Evolutionary conservation across 2,888 invertebrate species (phyloP).

Genomic region (Tiliacea citrago): DNA sequence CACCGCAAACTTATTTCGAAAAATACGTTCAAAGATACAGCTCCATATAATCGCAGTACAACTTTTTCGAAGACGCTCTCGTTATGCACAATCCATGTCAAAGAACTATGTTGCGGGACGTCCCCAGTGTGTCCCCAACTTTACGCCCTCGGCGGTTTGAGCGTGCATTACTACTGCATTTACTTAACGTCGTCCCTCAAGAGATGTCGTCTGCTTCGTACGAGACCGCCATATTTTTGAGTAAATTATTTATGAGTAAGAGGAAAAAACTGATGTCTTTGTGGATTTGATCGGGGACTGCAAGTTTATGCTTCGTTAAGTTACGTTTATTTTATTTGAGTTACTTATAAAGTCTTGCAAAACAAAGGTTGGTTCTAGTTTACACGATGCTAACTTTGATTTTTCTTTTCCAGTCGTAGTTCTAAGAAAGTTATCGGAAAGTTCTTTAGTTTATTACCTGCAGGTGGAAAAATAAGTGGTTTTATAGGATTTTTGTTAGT

Average conservation of each 20-base stretch:
- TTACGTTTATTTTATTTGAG: background rate
- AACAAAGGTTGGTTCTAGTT: background rate
- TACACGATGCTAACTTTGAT: background rate
- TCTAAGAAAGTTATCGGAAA: conserved; percentile 9
- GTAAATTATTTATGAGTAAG: conserved; percentile 49
- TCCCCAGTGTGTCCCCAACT: conserved; percentile 55
- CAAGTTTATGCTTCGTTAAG: background rate
- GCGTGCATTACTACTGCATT: conserved; percentile 59
- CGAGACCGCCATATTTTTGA: conserved; percentile 48
- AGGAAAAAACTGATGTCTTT: conserved; percentile 5
- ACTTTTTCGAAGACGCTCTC: conserved; percentile 52
- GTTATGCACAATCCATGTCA: conserved; percentile 60
- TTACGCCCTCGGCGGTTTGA: conserved; percentile 50
- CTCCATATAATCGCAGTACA: conserved; percentile 34
- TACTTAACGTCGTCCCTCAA: conserved; percentile 54
- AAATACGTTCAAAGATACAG: conserved; percentile 27
- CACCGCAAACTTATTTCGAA: conserved; percentile 5
- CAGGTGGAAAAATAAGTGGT: conserved; percentile 7
- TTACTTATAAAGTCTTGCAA: background rate
- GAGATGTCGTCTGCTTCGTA: conserved; percentile 46
- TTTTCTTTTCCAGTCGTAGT: background rate
- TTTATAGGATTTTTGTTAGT: background rate
- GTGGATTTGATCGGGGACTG: conserved; percentile 1
- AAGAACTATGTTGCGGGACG: conserved; percentile 39
- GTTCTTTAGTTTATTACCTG: conserved; percentile 19